These are phyloP conservation scores for Dione juno DNA, from an alignment of 2,888 invertebrate genomes.

Conservation along the genomic window DNA sequence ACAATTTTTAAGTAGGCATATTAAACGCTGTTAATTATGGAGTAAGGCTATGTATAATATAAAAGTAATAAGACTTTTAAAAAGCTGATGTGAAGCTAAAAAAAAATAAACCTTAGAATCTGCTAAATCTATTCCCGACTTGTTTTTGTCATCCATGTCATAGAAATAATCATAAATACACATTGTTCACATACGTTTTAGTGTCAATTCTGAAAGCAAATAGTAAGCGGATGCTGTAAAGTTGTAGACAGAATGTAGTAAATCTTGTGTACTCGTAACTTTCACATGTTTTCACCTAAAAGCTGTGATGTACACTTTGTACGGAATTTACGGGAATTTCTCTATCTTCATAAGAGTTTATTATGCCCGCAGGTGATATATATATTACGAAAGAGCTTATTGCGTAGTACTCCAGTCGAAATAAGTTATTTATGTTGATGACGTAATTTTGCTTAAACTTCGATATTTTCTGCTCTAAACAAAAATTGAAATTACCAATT, in stretches of 20 bases:
- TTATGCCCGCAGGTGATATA: constrained; percentile 23
- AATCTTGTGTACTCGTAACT: constrained; percentile 32
- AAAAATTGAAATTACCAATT: no score
- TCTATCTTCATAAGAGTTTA: constrained; percentile 24
- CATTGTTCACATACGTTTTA: background rate
- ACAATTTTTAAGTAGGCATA: no score
- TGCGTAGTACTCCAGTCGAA: constrained; percentile 11
- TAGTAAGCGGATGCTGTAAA: constrained; percentile 4
- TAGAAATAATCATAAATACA: background rate
- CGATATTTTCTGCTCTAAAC: background rate
- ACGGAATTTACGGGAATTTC: constrained; percentile 12
- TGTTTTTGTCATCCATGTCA: no score
- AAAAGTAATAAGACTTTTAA: no score
- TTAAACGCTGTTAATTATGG: no score
- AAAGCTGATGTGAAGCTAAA: no score
- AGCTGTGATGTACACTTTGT: constrained; percentile 8
- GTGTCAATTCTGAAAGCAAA: constrained; percentile 4
- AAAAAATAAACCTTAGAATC: no score
- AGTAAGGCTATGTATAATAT: no score
- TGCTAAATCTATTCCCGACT: no score
- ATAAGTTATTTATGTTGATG: background rate
- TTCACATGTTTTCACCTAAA: constrained; percentile 26
- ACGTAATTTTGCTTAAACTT: background rate
- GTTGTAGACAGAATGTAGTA: constrained; percentile 25
- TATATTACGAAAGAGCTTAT: constrained; percentile 17